Evolutionary conservation across 2,888 invertebrate species (phyloP), one percentile per base, ranked within the genome.

Genomic region (Hesperia comma): DNA sequence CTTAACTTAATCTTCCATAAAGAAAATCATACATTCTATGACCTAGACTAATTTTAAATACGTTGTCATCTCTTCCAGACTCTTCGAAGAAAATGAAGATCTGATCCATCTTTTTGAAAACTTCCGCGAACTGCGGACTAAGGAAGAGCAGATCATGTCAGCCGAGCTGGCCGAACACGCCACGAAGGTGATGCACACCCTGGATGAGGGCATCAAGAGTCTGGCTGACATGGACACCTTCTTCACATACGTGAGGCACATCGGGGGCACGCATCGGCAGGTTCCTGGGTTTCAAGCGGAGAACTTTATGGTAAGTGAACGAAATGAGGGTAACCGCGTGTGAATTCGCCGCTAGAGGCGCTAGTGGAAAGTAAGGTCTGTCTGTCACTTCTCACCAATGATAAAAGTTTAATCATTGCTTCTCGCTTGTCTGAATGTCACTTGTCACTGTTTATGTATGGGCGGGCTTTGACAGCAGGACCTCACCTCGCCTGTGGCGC

Each of bases 81-180:
- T 98, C 77, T 98, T 98, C 85, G 97, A 97, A 85, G 96, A 97
- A 77, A 96, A 97, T 83, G 93, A 94, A 61, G 97, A 97, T 61
- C 92, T 98, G 2, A 88, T 97, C 64, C 93, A 93, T 41, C 91
- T 97, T 74, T 97, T 97, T 85, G 95, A 95, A 71, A 96, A 96
- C 85, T 97, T 97, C 84, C 94, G 95, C 67, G 94, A 96, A 74
- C 88, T 97, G 68, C 94, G 94, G 76, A 96, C 96, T 3, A 94
- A 94, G 72, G 96, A 97, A 74, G 95, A 96, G 71, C 96, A 97
- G 80, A 94, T 95, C 61, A 94, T 94, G 74, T 97, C 96, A 70
- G 94, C 96, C 81, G 97, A 97, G 82, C 87, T 98, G 70, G 96
- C 96, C n/a, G 96, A 97, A 75, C 98, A 98, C 79, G 98, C 98